Evolutionary conservation across 2,113 vertebrate species (phyloP), one percentile per base, ranked within the genome.

Genomic region (Xenopus borealis): DNA sequence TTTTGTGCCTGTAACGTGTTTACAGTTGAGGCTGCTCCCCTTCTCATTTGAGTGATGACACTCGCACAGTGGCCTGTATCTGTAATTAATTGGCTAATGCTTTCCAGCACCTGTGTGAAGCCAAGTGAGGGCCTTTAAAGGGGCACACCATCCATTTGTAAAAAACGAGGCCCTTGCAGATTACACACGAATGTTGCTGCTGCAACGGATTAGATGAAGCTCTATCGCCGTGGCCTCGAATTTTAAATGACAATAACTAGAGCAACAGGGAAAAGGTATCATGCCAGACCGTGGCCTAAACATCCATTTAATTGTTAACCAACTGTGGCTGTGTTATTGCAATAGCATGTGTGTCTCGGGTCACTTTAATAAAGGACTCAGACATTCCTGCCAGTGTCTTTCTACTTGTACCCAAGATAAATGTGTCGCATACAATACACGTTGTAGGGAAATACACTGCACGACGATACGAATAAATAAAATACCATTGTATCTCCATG

Each of bases 141-240:
- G 80, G 27, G 59, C 71, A 64, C 58, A 62, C 16, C 33, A 33
- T 72, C 47, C 46, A 63, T 53, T 52, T 33, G 46, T 40, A 52
- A 27, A 27, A 27, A 27, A 71, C 19, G 58, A 61, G 20, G 58
- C 27, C 58, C 58, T 61, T 61, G 19, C 16, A 46, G 33, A 65
- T 65, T 65, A 27, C 1, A 44, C 63, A 40, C 10, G 33, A 44
- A 12, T 44, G 23, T 47, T 45, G 44, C 65, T 14, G 44, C 65
- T 23, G n/a, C 3, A 20, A 16, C 20, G 65, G 45, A 83, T 82
- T 76, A 82, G 78, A 81, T 61, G 53, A 74, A 79, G 44, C 69
- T 0, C 65, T 80, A 62, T 66, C 75, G 67, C 66, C 6, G 1
- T 23, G 65, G 74, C 78, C 75, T 66, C 17, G 12, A 50, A 44